Base-by-base conservation (phyloP, 2,113 vertebrate species). In the Thymallus thymallus region DNA sequence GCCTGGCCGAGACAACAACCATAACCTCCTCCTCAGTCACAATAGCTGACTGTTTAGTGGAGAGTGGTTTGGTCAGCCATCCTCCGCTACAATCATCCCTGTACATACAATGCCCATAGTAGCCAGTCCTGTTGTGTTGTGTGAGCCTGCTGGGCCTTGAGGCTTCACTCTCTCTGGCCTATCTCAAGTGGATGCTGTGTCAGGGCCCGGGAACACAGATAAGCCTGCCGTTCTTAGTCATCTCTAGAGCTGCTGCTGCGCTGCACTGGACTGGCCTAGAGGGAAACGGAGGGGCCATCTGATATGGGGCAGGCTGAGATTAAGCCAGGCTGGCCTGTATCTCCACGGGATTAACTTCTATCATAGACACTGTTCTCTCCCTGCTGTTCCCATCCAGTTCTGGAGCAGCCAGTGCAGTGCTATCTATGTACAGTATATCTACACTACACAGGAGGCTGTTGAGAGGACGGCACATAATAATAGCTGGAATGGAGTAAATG, bases 121-220 rank as follows among this genome's bases (percentile, higher is more conserved):
- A 20, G 29, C 58, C 67, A 24, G 23, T 23, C 24, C 68, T 1
- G 6, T 48, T 72, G 69, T 77, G 66, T 68, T 68, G 30, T 51
- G 56, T 65, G 65, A 81, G 30, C 78, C 75, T 58, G 84, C 75
- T 51, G 71, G n/a, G 63, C 79, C 82, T 72, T 69, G 69, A 84
- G 82, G 83, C 75, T 78, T 84, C 56, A 56, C 80, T 71, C 87
- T 89, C 86, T 87, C 88, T 60, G 63, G 61, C 55, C 61, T 91
- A 92, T 92, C 91, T 93, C 72, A 82, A 93, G 92, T 90, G 90
- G 92, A 90, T 76, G 87, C 87, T 85, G 87, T 91, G 90, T 92
- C 81, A 60, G 83, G 88, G 87, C 88, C 88, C 89, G 87, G 92
- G 90, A 92, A 91, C 75, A 73, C 46, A 88, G 91, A 93, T 92